Base-by-base conservation (phyloP, 2,888 invertebrate species). In the Dicyrtomina minuta region DNA sequence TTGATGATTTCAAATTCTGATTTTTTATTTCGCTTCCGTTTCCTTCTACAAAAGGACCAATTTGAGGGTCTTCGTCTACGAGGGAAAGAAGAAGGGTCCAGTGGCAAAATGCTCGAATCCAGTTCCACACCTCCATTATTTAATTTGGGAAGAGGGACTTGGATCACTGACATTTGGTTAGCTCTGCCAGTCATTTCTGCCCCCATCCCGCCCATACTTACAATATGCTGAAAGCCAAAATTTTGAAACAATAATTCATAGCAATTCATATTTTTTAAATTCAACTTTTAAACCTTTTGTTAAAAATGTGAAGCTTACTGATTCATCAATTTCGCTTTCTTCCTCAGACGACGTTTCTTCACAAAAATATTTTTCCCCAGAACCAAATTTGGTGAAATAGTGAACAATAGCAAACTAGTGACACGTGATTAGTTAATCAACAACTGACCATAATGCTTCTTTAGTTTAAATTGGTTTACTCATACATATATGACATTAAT, bases 351-450 rank as follows among this genome's bases (percentile, higher is more conserved):
- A 87, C 76, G 84, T 83, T 77, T 89, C 88, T 0, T 87, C 85
- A 71, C 87, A 87, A 80, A 89, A 89, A 81, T 90, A 90, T 79
- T 88, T 88, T 80, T 91, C 91, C 0, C 91, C 91, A 5, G 89
- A 90, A 26, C 91, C 91, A 76, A 89, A 88, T 82, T 91, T 92
- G n/a, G 91, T 91, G 81, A 90, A 91, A 81, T 90, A 90, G 81
- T 92, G 91, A 0, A 92, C 91, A n/a, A 90, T 87, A 3, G 91
- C 91, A 80, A 91, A 92, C 85, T 86, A n/a, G 79, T 15, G 61
- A 43, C n/a, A 33, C 12, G 46, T 55, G 43, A 58, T 39, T 51
- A 46, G 33, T 15, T 51, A 33, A 49, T 43, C 2, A n/a, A n/a
- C n/a, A n/a, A n/a, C n/a, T n/a, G n/a, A n/a, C n/a, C n/a, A n/a